Conservation (phyloP, 1,140 invertebrate genomes). For the Halictus rubicundus region DNA sequence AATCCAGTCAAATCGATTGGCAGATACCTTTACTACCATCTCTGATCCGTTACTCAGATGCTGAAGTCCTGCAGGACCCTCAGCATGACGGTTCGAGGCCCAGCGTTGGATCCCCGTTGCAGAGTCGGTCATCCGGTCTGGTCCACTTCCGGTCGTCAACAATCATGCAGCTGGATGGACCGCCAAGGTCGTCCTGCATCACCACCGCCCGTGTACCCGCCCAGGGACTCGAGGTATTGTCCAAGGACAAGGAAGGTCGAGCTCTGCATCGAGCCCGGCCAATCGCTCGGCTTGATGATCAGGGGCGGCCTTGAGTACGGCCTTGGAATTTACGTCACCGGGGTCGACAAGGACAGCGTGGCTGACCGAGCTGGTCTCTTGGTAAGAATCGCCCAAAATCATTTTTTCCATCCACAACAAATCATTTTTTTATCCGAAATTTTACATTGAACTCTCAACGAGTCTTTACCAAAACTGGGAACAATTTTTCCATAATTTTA, state of each 20-base stretch:
- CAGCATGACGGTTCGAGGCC: constrained; percentile 92
- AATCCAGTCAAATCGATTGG: too few species aligned
- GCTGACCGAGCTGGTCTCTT: constrained; percentile 93
- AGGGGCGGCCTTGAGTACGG: constrained; percentile 96
- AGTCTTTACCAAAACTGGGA: too few species aligned
- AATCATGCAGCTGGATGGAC: constrained; percentile 96
- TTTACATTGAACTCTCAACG: too few species aligned
- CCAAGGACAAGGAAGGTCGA: constrained; percentile 85
- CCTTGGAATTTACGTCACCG: constrained; percentile 96
- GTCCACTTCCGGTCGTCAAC: constrained; percentile 83
- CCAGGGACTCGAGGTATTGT: constrained; percentile 75
- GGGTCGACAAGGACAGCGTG: constrained; percentile 94
- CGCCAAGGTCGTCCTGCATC: constrained; percentile 92
- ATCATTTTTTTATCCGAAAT: too few species aligned
- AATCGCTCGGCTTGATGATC: constrained; percentile 96
- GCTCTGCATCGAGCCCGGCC: constrained; percentile 92
- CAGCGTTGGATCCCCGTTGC: constrained; percentile 80
- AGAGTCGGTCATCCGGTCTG: constrained; percentile 79
- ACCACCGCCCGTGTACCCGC: constrained; percentile 83
- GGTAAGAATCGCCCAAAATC: constrained; percentile 81
- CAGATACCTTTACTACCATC: too few species aligned
- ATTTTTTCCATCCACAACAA: too few species aligned
- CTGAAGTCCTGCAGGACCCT: constrained; percentile 92
- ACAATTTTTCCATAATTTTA: too few species aligned
- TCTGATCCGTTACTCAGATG: constrained; percentile 83